Evolutionary conservation across 2,113 vertebrate species (phyloP).

Genomic region (Sciurus niger): DNA sequence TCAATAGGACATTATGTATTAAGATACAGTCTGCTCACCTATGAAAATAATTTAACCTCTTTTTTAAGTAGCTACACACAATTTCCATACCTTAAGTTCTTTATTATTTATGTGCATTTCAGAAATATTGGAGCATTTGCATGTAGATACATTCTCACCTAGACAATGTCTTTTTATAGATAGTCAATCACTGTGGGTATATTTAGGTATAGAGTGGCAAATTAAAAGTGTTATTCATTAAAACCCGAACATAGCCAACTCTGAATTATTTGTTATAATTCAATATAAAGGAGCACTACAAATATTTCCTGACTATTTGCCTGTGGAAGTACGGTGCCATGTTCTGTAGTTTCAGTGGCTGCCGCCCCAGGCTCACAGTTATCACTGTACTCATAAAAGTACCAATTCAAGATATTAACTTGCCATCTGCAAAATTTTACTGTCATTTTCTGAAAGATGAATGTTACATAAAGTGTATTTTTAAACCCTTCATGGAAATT

Average conservation of each 20-base stretch:
- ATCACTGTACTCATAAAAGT: neutral
- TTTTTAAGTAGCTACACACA: neutral
- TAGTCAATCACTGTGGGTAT: neutral
- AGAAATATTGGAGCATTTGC: neutral
- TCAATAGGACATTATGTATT: neutral
- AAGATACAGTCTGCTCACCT: neutral
- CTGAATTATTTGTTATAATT: neutral
- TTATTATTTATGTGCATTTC: neutral
- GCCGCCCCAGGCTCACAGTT: neutral
- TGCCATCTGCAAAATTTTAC: neutral
- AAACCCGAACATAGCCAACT: neutral
- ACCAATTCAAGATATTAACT: neutral
- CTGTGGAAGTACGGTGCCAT: rapidly evolving
- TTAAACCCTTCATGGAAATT: neutral
- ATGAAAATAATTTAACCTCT: neutral
- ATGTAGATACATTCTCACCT: neutral
- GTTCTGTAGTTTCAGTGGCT: neutral
- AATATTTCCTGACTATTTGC: neutral
- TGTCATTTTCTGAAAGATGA: neutral
- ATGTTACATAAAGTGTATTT: neutral
- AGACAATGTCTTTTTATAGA: neutral
- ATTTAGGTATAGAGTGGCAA: neutral
- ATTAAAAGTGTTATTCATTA: neutral
- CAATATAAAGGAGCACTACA: neutral
- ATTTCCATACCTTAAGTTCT: neutral